Percentiles rank a stretch among this genome's conserved stretches.
Evolutionary conservation across 2,888 invertebrate genomes (phyloP).

Genomic region (Eilema sororculum): DNA sequence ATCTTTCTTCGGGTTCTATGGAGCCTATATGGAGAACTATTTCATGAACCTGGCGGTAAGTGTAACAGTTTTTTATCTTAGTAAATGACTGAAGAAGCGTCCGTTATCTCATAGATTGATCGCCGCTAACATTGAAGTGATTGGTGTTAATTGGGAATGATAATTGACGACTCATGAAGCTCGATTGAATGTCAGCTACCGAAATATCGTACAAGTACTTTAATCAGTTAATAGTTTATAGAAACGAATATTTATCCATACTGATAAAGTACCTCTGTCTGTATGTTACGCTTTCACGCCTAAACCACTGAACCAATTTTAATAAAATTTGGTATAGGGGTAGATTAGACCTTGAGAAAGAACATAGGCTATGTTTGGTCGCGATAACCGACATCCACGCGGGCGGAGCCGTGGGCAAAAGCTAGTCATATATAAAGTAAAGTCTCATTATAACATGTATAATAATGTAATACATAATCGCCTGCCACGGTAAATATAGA

Average conservation of each 20-base stretch:
- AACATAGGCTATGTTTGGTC: too few relatives aligned
- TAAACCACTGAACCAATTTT: too few relatives aligned
- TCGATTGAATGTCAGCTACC: conserved; percentile 7
- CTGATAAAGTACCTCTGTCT: too few relatives aligned
- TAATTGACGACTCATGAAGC: conserved; percentile 30
- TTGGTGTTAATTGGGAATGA: conserved; percentile 32
- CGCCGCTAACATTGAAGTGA: conserved; percentile 28
- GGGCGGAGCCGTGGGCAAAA: too few relatives aligned
- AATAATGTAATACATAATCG: conserved; percentile 1
- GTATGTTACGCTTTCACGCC: too few relatives aligned
- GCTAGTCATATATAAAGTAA: neutral
- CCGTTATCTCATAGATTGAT: conserved; percentile 37
- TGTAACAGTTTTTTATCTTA: conserved; percentile 42
- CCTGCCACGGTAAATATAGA: conserved; percentile 10
- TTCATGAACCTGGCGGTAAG: conserved; percentile 92
- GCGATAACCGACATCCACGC: too few relatives aligned
- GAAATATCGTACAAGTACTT: conserved; percentile 7
- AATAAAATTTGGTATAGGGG: too few relatives aligned
- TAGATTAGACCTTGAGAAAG: too few relatives aligned
- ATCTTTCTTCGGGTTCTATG: conserved; percentile 95
- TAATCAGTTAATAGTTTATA: neutral
- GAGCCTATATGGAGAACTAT: conserved; percentile 94
- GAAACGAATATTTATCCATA: neutral
- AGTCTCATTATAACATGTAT: neutral
- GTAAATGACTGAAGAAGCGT: conserved; percentile 34